phyloP scores from a whole-genome alignment of 1,140 invertebrate species.

The Lordiphosa collinella region DNA sequence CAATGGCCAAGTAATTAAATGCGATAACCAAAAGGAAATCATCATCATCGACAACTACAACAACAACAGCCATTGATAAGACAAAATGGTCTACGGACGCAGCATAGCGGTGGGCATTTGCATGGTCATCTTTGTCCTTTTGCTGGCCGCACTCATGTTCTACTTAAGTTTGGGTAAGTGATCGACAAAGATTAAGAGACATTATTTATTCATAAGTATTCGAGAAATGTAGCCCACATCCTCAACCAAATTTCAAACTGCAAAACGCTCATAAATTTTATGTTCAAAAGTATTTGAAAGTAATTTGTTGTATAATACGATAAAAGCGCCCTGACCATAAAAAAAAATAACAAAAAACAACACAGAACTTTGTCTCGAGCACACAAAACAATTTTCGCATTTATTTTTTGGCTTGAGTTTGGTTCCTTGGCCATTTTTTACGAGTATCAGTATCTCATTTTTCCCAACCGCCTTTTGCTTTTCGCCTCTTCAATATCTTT shows the following conservation, averaged over 20 bases:
- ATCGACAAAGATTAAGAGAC: background rate
- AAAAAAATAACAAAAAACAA: conserved; percentile 56
- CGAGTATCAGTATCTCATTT: conserved; percentile 45
- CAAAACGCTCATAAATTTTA: conserved; percentile 42
- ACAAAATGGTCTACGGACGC: conserved; percentile 67
- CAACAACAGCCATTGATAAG: background rate
- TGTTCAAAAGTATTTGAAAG: conserved; percentile 62
- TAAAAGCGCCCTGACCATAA: conserved; percentile 48
- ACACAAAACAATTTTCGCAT: conserved; percentile 52
- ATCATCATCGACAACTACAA: conserved; percentile 7
- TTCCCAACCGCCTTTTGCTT: conserved; percentile 4
- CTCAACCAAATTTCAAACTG: conserved; percentile 30
- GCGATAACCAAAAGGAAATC: conserved; percentile 16
- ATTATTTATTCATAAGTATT: no score
- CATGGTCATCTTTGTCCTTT: conserved; percentile 51
- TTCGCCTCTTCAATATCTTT: conserved; percentile 22
- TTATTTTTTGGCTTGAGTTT: conserved; percentile 13
- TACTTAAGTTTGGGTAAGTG: conserved; percentile 71
- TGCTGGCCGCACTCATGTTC: conserved; percentile 60
- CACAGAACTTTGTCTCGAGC: conserved; percentile 45
- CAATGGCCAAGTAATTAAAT: conserved; percentile 60
- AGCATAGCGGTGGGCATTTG: conserved; percentile 67
- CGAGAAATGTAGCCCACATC: no score
- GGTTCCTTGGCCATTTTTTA: conserved; percentile 50
- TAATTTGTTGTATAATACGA: conserved; percentile 59